phyloP scores from a whole-genome alignment of 2,797 vertebrate species.

The Tinamus major region DNA sequence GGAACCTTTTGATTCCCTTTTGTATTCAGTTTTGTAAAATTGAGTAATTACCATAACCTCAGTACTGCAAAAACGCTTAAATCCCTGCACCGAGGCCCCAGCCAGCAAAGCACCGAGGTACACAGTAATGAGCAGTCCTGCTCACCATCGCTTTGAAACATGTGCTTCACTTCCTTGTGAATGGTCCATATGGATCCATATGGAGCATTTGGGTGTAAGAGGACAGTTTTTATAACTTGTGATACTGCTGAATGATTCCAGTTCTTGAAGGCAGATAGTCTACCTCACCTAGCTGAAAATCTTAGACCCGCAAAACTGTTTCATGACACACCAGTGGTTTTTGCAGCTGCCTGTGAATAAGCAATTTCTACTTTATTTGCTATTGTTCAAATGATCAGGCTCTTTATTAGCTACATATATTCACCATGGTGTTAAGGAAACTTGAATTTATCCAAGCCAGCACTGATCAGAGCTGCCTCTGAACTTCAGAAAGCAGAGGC shows the following conservation, averaged over 20 bases:
- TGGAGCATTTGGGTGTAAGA: accelerated
- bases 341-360: neutral
- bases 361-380: neutral
- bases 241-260: neutral
- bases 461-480: neutral
- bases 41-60: neutral
- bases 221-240: neutral
- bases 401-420: neutral
- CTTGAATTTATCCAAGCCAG: neutral
- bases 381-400: neutral
- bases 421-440: neutral
- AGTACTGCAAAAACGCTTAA: neutral
- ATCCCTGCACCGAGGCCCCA: neutral
- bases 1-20: neutral
- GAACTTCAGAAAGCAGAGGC: neutral
- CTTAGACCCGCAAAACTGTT: neutral
- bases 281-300: neutral
- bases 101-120: neutral
- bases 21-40: neutral
- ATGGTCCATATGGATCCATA: neutral
- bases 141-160: neutral
- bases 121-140: accelerated
- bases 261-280: neutral
- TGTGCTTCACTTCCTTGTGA: neutral
- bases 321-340: neutral